phyloP scores from a whole-genome alignment of 1,140 invertebrate genomes.

The Meloidogyne exigua region DNA sequence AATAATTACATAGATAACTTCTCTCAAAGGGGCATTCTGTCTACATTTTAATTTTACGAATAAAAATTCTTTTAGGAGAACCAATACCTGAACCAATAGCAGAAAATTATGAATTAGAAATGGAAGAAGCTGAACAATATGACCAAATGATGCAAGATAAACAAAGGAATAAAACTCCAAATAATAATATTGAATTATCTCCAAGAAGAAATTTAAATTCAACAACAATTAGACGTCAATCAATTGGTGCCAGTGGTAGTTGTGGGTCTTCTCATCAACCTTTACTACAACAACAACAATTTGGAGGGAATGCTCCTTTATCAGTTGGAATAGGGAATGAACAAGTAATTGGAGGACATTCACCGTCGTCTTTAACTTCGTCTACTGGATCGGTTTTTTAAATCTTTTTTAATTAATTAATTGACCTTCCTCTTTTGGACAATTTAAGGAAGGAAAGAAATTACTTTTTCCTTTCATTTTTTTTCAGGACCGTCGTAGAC shows the following conservation, averaged over 20 bases:
- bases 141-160: conserved; percentile 51
- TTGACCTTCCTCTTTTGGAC: not conserved
- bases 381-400: not conserved
- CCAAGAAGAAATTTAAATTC: not conserved
- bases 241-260: not conserved
- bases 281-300: not conserved
- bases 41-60: no score
- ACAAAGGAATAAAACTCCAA: not conserved
- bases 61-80: conserved; percentile 43
- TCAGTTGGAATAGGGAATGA: conserved; percentile 14
- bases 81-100: conserved; percentile 55
- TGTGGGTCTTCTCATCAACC: not conserved
- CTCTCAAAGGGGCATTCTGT: no score
- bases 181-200: not conserved
- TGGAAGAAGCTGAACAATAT: conserved; percentile 55
- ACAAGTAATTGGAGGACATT: not conserved
- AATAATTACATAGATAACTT: no score
- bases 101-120: conserved; percentile 58
- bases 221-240: conserved; percentile 21
- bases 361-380: not conserved
- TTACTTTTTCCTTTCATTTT: no score
- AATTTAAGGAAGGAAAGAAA: no score
- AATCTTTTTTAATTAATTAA: not conserved
- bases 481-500: conserved; percentile 31
- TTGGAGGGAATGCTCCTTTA: conserved; percentile 15